Evolutionary conservation across 2,113 vertebrate species (phyloP).

Genomic region (Halcyon malimbica): DNA sequence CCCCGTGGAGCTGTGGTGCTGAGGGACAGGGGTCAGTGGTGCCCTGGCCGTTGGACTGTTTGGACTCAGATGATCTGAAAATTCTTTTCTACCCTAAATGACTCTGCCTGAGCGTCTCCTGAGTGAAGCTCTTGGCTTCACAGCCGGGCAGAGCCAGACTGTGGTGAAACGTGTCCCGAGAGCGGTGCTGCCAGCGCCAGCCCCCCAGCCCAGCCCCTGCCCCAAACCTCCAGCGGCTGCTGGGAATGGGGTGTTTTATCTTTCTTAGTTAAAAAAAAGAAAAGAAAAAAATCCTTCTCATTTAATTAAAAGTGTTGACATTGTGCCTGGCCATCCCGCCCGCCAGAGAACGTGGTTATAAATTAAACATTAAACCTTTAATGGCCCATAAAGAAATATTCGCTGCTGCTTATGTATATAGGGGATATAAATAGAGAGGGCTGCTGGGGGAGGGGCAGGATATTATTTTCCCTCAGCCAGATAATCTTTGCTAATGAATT

Average conservation of each 20-base stretch:
- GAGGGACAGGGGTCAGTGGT: background rate
- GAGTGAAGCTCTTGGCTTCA: background rate
- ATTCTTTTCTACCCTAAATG: too few species aligned
- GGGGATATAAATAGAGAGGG: constrained; percentile 70
- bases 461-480: constrained; percentile 68
- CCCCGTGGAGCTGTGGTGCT: background rate
- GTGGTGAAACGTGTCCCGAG: background rate
- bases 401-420: constrained; percentile 67
- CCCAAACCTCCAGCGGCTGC: background rate
- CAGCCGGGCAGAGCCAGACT: accelerated
- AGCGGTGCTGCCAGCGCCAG: background rate
- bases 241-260: background rate
- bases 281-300: constrained; percentile 30
- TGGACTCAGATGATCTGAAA: too few species aligned
- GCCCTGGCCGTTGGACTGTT: background rate
- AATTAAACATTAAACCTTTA: constrained; percentile 82
- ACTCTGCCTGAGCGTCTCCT: background rate
- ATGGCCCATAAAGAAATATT: constrained; percentile 81
- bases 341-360: constrained; percentile 74
- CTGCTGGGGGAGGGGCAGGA: constrained; percentile 38
- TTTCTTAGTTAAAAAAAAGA: background rate
- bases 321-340: constrained; percentile 74
- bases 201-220: background rate
- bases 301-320: constrained; percentile 84
- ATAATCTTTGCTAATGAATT: constrained; percentile 77